phyloP scores from a whole-genome alignment of 1,140 invertebrate genomes.

The Akabosia matsudoensis region DNA sequence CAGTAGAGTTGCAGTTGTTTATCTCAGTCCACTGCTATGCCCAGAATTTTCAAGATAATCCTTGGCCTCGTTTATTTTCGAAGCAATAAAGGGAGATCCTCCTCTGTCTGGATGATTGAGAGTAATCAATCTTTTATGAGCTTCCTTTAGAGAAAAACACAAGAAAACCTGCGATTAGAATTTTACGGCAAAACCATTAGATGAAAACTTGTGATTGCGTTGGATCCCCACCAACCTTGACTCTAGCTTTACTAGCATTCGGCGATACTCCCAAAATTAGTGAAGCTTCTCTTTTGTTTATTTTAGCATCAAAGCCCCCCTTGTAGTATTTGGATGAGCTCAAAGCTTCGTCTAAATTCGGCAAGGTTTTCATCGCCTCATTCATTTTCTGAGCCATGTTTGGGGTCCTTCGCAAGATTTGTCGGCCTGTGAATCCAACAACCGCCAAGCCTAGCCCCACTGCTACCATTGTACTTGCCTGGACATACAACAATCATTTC shows the following conservation, averaged over 20 bases:
- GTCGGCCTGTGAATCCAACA: constrained; percentile 78
- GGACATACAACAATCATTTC: background rate
- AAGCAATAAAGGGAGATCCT: constrained; percentile 92
- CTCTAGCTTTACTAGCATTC: constrained; percentile 75
- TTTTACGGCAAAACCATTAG: background rate
- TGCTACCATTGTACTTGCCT: constrained; percentile 70
- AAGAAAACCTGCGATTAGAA: background rate
- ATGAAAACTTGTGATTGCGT: too few relatives aligned
- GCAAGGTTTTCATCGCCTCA: constrained; percentile 73
- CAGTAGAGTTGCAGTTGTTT: too few relatives aligned
- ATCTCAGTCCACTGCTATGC: background rate
- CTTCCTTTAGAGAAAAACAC: constrained; percentile 66
- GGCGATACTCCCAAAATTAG: constrained; percentile 86
- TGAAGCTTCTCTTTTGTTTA: constrained; percentile 88
- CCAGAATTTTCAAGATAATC: constrained; percentile 71
- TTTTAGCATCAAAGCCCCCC: constrained; percentile 95
- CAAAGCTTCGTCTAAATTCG: constrained; percentile 74
- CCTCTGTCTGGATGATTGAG: constrained; percentile 96
- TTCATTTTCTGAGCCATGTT: constrained; percentile 69
- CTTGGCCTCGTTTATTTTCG: constrained; percentile 99
- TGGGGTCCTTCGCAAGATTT: constrained; percentile 69
- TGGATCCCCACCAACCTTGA: constrained; percentile 59
- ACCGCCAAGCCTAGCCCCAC: constrained; percentile 80
- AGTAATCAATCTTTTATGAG: constrained; percentile 93
- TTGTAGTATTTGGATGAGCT: constrained; percentile 91